Evolutionary conservation across 1,140 invertebrate genomes (phyloP), one percentile per base, ranked within the genome.

Genomic region (Popillia japonica): DNA sequence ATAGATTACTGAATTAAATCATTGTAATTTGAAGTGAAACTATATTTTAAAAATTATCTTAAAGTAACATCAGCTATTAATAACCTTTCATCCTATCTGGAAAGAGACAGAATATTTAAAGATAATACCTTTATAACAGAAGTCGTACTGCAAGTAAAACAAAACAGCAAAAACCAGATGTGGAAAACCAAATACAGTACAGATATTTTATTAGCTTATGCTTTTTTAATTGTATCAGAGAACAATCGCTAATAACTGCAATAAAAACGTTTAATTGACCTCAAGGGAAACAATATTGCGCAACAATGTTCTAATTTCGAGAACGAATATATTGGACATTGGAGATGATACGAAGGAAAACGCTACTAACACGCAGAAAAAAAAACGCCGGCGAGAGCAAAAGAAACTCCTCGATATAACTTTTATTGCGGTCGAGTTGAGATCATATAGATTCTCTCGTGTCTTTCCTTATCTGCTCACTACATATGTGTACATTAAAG

Each of bases 361-460:
- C 27, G 27, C 2, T 34, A 27, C 27, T 2, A 27, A 22, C 0
- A 27, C 20, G 22, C 8, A 68, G 10, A 20, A 10, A 68, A 20
- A 34, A 10, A 68, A 68, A 55, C 11, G n/a, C n/a, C 48, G 48
- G 11, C 61, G 17, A 22, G 22, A 68, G 22, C 20, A 11, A 14
- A 27, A 68, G 22, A 22, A 23, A 7, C 22, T 68, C 48, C 0
- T n/a, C 14, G 61, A 68, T 34, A 34, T 34, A 68, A 68, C 61
- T 68, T 23, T 68, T 68, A 68, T 34, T 68, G 61, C 22, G 61
- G 61, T 34, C 61, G 61, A 68, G 61, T 22, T 3, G 61, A 68
- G 61, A 68, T 68, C 61, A 68, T 68, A 68, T 68, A 68, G 61
- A 68, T 68, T 23, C 61, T 68, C 11, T 68, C 9, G 61, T 22